Conservation (phyloP, 2,888 invertebrate genomes). For the Cyaniris semiargus region DNA sequence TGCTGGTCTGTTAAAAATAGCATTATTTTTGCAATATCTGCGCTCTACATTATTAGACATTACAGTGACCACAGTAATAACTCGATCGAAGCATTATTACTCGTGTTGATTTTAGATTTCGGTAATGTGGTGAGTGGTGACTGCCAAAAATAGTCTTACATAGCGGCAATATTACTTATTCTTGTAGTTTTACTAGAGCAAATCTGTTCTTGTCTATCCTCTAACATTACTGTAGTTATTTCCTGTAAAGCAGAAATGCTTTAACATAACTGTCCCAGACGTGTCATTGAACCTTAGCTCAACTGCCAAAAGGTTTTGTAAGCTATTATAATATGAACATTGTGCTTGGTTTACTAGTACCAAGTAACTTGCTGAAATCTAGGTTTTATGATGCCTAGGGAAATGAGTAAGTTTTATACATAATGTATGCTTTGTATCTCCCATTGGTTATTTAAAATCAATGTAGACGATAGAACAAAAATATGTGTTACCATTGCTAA, state of each 20-base stretch:
- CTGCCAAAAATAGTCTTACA: neutral
- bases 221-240: neutral
- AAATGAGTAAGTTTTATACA: neutral
- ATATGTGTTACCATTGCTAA: too few species aligned
- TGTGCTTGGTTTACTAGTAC: neutral
- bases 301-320: neutral
- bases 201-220: neutral
- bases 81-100: neutral
- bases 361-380: neutral
- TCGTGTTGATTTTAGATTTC: neutral
- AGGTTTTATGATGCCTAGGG: neutral
- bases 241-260: neutral
- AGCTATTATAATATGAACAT: too few species aligned
- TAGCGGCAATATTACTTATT: neutral
- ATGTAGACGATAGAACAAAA: too few species aligned
- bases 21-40: neutral
- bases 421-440: neutral
- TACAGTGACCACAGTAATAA: neutral
- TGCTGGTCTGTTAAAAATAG: neutral
- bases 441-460: neutral
- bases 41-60: neutral
- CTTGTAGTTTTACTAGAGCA: neutral
- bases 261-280: neutral
- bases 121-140: neutral
- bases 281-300: conserved; percentile 6